These are phyloP conservation scores for Musca domestica DNA, from an alignment of 1,140 invertebrate genomes.

Conservation along the genomic window DNA sequence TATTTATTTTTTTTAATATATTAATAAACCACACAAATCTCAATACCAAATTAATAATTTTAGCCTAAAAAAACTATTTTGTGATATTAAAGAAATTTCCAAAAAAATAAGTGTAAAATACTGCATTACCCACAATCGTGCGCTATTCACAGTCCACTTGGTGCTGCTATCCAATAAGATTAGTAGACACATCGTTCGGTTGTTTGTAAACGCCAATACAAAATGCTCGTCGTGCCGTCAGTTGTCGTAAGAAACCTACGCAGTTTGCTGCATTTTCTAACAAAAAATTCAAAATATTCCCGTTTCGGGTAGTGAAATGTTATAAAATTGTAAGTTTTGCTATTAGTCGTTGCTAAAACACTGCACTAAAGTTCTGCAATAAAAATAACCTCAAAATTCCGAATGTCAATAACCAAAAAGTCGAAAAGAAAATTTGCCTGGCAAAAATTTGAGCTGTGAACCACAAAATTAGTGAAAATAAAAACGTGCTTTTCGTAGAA, in stretches of 20 bases:
- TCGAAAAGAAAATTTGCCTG: too few species aligned
- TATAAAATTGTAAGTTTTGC: conserved; percentile 17
- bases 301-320: conserved; percentile 15
- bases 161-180: conserved; percentile 14
- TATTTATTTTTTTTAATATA: too few species aligned
- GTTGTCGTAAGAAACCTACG: conserved; percentile 16
- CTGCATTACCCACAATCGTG: too few species aligned
- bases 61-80: too few species aligned
- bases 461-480: background rate
- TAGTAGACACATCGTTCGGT: background rate
- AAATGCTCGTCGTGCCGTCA: conserved; percentile 14
- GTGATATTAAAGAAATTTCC: too few species aligned
- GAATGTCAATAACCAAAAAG: too few species aligned
- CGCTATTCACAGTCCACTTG: background rate
- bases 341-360: background rate
- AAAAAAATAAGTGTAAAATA: too few species aligned
- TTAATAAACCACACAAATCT: too few species aligned
- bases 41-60: too few species aligned
- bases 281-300: conserved; percentile 12
- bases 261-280: conserved; percentile 12
- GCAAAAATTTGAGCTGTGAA: too few species aligned
- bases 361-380: background rate
- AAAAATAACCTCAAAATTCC: conserved; percentile 20
- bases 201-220: conserved; percentile 14
- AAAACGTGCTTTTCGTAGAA: conserved; percentile 6